A percentile compares a stretch with the other conserved stretches of the same genome.
Evolutionary conservation across 2,113 vertebrate genomes (phyloP).

Genomic region (Toxostoma redivivum): DNA sequence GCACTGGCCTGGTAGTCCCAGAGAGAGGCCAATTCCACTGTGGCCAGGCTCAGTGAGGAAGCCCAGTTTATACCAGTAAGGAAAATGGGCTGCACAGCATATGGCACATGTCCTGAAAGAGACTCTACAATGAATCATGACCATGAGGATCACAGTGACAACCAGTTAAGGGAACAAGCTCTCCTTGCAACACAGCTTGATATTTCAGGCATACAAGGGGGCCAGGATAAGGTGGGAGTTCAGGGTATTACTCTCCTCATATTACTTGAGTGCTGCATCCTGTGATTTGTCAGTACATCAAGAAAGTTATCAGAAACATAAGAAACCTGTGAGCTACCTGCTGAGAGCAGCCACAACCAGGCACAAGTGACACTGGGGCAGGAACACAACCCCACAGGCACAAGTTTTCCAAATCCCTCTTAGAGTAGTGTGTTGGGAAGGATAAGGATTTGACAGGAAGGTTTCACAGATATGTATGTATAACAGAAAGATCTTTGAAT

Average conservation of each 20-base stretch:
- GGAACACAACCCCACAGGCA: background rate
- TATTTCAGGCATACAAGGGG: background rate
- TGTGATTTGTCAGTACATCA: background rate
- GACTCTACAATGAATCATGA: background rate
- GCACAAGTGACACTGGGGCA: background rate
- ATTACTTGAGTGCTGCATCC: background rate
- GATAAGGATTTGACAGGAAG: too few species aligned
- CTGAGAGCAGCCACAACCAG: background rate
- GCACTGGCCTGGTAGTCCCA: background rate
- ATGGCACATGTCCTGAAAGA: background rate
- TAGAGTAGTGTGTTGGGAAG: fast-evolving
- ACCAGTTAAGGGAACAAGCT: background rate
- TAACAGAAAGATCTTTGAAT: too few species aligned
- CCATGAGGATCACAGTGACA: background rate
- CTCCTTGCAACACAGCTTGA: background rate
- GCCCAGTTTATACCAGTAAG: background rate
- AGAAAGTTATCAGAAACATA: background rate
- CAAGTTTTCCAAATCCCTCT: background rate
- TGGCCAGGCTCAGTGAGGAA: background rate
- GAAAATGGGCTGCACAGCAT: background rate
- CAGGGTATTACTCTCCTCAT: background rate
- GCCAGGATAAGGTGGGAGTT: background rate
- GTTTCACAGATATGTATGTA: too few species aligned
- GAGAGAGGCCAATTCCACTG: background rate
- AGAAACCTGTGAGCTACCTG: background rate